These are phyloP conservation scores for Coryphaenoides rupestris DNA, from an alignment of 2,113 vertebrate species.

Conservation along the genomic window DNA sequence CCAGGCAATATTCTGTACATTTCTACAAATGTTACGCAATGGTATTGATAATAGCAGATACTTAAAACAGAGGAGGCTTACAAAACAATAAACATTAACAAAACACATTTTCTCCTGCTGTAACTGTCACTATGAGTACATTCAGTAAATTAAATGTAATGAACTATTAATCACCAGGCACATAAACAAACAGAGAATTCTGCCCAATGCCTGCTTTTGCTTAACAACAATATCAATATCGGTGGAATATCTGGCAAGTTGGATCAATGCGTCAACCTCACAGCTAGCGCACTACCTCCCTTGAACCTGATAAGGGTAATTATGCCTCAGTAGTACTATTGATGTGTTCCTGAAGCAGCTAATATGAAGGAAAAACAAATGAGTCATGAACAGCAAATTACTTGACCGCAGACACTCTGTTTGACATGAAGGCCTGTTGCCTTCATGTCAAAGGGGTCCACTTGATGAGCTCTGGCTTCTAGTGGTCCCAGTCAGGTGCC, in stretches of 20 bases:
- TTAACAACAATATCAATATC: background rate
- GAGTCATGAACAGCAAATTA: constrained; percentile 45
- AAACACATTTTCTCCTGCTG: too few species aligned
- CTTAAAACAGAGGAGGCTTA: too few species aligned
- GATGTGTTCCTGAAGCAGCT: constrained; percentile 41
- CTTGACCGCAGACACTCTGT: constrained; percentile 27
- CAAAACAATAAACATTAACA: too few species aligned
- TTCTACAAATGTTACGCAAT: background rate
- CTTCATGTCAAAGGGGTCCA: constrained; percentile 15
- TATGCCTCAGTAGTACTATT: constrained; percentile 40
- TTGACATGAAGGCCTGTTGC: constrained; percentile 33
- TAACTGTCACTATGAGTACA: too few species aligned
- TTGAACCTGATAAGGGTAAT: constrained; percentile 35
- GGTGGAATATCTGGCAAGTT: background rate
- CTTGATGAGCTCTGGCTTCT: constrained; percentile 21
- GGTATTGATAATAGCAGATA: too few species aligned
- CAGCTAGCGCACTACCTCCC: constrained; percentile 7
- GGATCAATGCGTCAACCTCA: background rate
- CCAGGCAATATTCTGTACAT: too few species aligned
- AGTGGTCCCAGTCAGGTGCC: constrained; percentile 18
- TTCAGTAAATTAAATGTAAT: background rate
- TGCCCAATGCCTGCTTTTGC: background rate
- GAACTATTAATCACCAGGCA: background rate
- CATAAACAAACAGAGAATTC: too few species aligned
- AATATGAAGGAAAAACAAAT: constrained; percentile 50